phyloP scores from a whole-genome alignment of 2,113 vertebrate genomes.

The Podilymbus podiceps region DNA sequence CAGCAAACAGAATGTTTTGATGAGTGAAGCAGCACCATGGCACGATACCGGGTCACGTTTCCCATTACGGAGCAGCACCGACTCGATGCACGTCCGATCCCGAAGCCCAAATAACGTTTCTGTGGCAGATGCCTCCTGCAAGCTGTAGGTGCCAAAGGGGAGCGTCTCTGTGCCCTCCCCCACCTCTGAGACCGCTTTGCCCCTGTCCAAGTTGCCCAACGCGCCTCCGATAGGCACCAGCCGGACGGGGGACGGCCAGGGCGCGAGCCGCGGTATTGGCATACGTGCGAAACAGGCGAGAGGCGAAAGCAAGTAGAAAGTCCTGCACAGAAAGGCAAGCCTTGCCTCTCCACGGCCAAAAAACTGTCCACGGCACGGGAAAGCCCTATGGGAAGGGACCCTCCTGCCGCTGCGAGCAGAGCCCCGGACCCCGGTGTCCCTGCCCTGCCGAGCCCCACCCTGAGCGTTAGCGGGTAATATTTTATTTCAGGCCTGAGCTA shows the following conservation, averaged over 20 bases:
- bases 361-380: accelerated
- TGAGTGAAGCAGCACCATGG: accelerated
- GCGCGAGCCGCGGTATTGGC: too few relatives aligned
- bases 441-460: neutral
- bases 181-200: neutral
- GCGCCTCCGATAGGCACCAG: accelerated
- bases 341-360: too few relatives aligned
- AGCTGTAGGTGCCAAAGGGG: neutral
- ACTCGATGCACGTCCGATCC: accelerated
- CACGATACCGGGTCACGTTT: accelerated
- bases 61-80: neutral
- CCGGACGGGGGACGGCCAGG: accelerated
- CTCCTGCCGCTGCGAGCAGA: neutral
- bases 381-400: neutral
- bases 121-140: neutral
- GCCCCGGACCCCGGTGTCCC: neutral
- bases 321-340: too few relatives aligned
- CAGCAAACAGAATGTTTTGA: accelerated
- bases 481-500: neutral
- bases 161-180: neutral
- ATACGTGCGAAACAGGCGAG: neutral
- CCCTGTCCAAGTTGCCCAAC: neutral
- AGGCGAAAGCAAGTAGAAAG: neutral
- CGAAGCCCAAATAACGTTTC: accelerated
- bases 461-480: accelerated